Percentiles rank a stretch among this genome's conserved stretches.
Evolutionary conservation across 1,140 invertebrate genomes (phyloP).

Genomic region (Copidosoma floridanum): DNA sequence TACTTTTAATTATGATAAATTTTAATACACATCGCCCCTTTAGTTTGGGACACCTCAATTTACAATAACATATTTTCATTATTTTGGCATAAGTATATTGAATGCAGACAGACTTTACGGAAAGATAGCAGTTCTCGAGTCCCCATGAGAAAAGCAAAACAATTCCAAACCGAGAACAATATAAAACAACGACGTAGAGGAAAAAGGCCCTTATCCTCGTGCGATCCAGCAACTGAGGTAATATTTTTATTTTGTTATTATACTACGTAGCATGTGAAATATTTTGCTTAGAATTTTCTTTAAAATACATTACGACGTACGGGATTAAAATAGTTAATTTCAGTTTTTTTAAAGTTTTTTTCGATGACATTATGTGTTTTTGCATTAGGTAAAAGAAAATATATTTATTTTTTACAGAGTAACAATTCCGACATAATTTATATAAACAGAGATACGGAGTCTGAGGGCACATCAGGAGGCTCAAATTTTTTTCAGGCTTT

Average conservation of each 20-base stretch:
- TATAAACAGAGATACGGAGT: conserved; percentile 40
- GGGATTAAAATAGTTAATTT: background rate
- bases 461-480: conserved; percentile 24
- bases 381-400: too few relatives aligned
- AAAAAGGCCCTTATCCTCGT: conserved; percentile 35
- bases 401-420: conserved; percentile 31
- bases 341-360: conserved; percentile 4
- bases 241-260: conserved; percentile 31
- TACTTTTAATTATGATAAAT: too few relatives aligned
- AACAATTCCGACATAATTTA: conserved; percentile 45
- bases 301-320: too few relatives aligned
- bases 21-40: too few relatives aligned
- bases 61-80: background rate
- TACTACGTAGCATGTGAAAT: conserved; percentile 34
- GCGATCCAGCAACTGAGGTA: conserved; percentile 14
- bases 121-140: conserved; percentile 63
- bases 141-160: conserved; percentile 57
- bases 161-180: conserved; percentile 46
- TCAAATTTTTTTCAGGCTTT: conserved; percentile 32
- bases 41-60: too few relatives aligned
- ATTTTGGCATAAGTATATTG: conserved; percentile 49
- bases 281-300: too few relatives aligned
- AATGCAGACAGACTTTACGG: conserved; percentile 61
- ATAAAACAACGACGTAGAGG: conserved; percentile 36
- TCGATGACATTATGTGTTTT: too few relatives aligned